Conservation (phyloP, 2,888 invertebrate genomes). For the Lasioglossum oenotherae region DNA sequence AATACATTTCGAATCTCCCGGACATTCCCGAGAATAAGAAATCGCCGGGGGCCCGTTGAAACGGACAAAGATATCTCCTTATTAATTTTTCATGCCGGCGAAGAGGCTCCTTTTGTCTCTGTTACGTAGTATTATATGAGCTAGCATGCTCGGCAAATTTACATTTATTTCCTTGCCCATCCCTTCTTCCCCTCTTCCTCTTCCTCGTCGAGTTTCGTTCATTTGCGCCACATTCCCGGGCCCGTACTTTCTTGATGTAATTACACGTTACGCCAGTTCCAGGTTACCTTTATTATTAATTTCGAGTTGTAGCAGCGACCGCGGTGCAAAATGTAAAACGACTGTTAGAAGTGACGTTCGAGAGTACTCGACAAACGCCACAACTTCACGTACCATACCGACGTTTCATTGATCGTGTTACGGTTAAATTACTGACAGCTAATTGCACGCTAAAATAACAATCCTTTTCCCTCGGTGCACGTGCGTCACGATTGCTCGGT, state of each 20-base stretch:
- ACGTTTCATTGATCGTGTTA: background rate
- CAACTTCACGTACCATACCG: slow-evolving; percentile 8
- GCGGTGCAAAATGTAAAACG: slow-evolving; percentile 2
- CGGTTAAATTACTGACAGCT: slow-evolving; percentile 18
- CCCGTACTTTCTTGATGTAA: slow-evolving; percentile 32
- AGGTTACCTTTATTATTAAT: slow-evolving; percentile 24
- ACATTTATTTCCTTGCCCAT: slow-evolving; percentile 35
- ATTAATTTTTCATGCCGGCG: slow-evolving; percentile 60
- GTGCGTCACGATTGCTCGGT: background rate
- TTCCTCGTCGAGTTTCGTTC: background rate
- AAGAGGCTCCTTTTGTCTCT: slow-evolving; percentile 42
- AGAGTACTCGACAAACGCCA: background rate
- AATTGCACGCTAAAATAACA: background rate
- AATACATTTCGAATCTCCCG: slow-evolving; percentile 49
- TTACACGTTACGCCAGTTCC: slow-evolving; percentile 13
- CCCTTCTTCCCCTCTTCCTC: slow-evolving; percentile 4
- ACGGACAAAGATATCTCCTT: slow-evolving; percentile 58
- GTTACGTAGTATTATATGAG: slow-evolving; percentile 45
- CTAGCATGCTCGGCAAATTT: slow-evolving; percentile 46
- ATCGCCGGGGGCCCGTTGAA: slow-evolving; percentile 51
- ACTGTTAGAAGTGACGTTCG: background rate
- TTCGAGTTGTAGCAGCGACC: background rate
- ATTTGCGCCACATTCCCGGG: slow-evolving; percentile 10
- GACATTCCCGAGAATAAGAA: slow-evolving; percentile 55
- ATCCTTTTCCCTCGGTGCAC: background rate